Evolutionary conservation across 1,140 invertebrate species (phyloP).

Genomic region (Drosophila sproati): DNA sequence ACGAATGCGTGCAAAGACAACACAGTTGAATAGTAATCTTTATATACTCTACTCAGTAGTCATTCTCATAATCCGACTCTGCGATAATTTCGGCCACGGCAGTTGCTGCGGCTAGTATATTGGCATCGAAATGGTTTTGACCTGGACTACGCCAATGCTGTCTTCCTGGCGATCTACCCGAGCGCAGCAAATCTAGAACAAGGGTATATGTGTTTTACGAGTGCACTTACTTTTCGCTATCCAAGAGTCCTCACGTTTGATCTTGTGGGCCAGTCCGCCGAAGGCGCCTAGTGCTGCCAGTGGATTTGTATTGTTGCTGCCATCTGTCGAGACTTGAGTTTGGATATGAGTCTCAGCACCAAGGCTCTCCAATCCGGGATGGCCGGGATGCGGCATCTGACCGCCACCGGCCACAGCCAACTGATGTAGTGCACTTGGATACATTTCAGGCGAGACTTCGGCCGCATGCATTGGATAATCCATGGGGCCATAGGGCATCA

Average conservation of each 20-base stretch:
- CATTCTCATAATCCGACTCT: constrained; percentile 58
- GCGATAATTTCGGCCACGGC: constrained; percentile 61
- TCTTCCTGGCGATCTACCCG: constrained; percentile 21
- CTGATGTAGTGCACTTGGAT: constrained; percentile 61
- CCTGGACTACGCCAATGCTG: constrained; percentile 11
- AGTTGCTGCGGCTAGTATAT: constrained; percentile 49
- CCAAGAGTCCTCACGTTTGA: constrained; percentile 82
- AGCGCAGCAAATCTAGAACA: constrained; percentile 58
- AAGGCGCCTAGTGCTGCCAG: constrained; percentile 71
- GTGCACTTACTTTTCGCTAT: constrained; percentile 75
- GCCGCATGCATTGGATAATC: constrained; percentile 74
- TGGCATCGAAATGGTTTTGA: constrained; percentile 9
- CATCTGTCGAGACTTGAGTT: constrained; percentile 67
- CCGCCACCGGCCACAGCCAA: constrained; percentile 61
- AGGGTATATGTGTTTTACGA: constrained; percentile 44
- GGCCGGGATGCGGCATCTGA: constrained; percentile 63
- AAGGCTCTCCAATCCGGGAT: constrained; percentile 72
- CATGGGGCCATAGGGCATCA: constrained; percentile 82
- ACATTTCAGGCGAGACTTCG: constrained; percentile 65
- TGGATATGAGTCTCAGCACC: constrained; percentile 75
- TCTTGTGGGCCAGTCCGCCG: constrained; percentile 70
- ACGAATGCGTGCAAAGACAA: neutral
- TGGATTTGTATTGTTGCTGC: constrained; percentile 75
- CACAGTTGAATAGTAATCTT: constrained; percentile 5
- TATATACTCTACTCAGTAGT: constrained; percentile 52